Conservation (phyloP, 2,797 vertebrate species). For the Mastacembelus armatus region DNA sequence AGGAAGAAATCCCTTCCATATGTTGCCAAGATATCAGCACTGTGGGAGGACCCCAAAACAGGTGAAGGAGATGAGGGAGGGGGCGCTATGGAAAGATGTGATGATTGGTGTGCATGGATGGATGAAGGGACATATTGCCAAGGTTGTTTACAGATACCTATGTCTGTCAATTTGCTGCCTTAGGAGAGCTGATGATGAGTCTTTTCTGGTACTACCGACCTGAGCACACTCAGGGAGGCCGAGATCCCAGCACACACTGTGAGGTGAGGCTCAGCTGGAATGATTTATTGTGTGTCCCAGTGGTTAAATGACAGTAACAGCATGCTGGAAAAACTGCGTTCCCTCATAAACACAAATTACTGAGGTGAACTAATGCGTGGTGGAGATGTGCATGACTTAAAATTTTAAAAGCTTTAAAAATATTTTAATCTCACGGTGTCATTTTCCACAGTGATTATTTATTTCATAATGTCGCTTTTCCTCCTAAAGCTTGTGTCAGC, state of each 20-base stretch:
- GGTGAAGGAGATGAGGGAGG: slow-evolving; percentile 77
- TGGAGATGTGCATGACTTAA: neutral
- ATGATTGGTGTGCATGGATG: neutral
- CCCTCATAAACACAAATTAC: neutral
- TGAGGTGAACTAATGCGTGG: neutral
- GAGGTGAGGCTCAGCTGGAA: slow-evolving; percentile 86
- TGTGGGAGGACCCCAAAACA: slow-evolving; percentile 98
- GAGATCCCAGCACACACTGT: slow-evolving; percentile 95
- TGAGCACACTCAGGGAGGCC: slow-evolving; percentile 98
- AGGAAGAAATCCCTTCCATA: slow-evolving; percentile 97
- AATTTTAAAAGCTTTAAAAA: no score
- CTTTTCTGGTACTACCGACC: slow-evolving; percentile 99
- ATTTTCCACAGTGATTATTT: neutral
- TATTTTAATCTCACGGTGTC: no score
- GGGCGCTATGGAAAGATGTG: neutral
- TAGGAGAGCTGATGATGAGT: slow-evolving; percentile 99
- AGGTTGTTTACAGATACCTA: slow-evolving; percentile 32
- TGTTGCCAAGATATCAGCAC: slow-evolving; percentile 97
- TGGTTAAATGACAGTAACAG: slow-evolving; percentile 1
- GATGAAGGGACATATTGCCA: slow-evolving; percentile 3
- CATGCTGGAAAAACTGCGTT: neutral
- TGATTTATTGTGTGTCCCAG: slow-evolving; percentile 8
- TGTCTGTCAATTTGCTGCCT: slow-evolving; percentile 34
- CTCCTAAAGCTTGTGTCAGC: neutral
- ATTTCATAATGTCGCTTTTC: neutral